phyloP scores from a whole-genome alignment of 2,113 vertebrate species.

The Eptesicus fuscus region DNA sequence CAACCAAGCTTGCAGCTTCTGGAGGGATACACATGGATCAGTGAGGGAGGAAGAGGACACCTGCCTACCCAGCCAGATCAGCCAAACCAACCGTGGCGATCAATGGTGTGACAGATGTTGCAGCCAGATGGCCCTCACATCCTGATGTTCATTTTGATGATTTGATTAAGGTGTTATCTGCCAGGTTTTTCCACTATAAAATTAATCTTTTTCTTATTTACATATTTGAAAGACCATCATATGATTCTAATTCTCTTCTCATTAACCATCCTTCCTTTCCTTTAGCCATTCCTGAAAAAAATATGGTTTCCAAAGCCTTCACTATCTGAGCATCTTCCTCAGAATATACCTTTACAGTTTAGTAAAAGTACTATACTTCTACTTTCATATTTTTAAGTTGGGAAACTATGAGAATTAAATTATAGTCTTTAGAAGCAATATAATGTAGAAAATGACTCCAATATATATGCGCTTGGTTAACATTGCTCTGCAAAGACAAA shows the following conservation, averaged over 20 bases:
- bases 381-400: slow-evolving; percentile 17
- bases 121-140: not conserved
- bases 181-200: not conserved
- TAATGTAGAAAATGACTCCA: slow-evolving; percentile 13
- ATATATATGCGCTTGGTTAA: not conserved
- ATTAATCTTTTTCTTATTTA: slow-evolving; percentile 31
- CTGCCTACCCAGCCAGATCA: not conserved
- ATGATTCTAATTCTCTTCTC: slow-evolving; percentile 21
- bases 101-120: not conserved
- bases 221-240: not conserved
- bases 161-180: slow-evolving; percentile 5
- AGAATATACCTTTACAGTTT: slow-evolving; percentile 4
- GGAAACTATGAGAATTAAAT: not conserved
- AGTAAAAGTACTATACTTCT: not conserved
- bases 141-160: slow-evolving; percentile 20
- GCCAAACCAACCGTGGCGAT: not conserved
- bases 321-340: not conserved
- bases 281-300: slow-evolving; percentile 35
- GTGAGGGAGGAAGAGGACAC: not conserved
- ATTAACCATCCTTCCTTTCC: not conserved
- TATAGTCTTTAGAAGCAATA: not conserved
- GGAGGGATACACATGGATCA: not conserved
- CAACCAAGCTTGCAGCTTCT: not conserved
- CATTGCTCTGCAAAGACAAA: slow-evolving; percentile 1
- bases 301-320: not conserved